phyloP scores from a whole-genome alignment of 2,797 vertebrate genomes.

The Pseudochirops corinnae region DNA sequence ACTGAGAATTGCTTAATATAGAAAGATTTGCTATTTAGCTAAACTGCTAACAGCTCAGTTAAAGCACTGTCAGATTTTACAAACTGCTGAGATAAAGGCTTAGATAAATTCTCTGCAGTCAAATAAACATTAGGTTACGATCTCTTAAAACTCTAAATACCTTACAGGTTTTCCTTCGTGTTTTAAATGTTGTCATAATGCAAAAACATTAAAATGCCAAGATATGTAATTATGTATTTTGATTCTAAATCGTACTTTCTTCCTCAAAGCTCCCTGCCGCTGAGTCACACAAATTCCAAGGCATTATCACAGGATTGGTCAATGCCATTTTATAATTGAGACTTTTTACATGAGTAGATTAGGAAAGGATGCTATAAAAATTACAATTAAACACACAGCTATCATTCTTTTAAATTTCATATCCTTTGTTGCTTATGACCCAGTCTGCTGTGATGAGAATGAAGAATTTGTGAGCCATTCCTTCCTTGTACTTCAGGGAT shows the following conservation, averaged over 20 bases:
- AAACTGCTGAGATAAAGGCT: slow-evolving; percentile 39
- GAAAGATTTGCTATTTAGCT: not conserved
- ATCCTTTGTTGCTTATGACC: fast-evolving
- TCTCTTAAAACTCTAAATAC: not conserved
- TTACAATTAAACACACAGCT: fast-evolving
- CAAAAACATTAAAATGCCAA: not conserved
- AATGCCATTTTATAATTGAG: not conserved
- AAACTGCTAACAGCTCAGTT: not conserved
- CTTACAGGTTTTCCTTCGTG: not conserved
- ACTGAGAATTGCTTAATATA: not conserved
- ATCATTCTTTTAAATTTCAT: not conserved
- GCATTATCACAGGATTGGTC: not conserved
- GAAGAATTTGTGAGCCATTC: not conserved
- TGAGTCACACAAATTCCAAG: not conserved
- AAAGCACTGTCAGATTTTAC: slow-evolving; percentile 36
- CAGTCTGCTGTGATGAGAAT: not conserved
- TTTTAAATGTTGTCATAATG: not conserved
- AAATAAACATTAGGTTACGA: not conserved
- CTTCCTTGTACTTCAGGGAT: not conserved
- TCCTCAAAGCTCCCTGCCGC: not conserved
- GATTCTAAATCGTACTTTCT: not conserved
- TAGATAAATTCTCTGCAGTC: not conserved
- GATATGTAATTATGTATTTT: not conserved
- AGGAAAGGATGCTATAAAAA: not conserved
- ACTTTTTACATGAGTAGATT: not conserved